Percentiles rank a stretch among this genome's conserved stretches.
Evolutionary conservation across 2,888 invertebrate genomes (phyloP).

Genomic region (Agrochola circellaris): DNA sequence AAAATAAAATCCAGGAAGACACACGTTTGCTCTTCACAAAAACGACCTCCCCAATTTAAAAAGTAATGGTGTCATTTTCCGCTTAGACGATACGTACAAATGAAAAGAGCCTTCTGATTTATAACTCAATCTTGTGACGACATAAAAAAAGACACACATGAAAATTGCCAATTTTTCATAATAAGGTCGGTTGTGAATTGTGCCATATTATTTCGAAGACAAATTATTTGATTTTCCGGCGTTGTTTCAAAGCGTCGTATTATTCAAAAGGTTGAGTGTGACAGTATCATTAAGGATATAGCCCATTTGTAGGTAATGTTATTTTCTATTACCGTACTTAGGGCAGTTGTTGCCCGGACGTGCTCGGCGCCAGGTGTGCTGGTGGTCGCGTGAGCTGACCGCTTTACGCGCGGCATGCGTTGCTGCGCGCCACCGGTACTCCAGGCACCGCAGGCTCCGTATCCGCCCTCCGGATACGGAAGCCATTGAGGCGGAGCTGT

Average conservation of each 20-base stretch:
- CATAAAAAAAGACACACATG: constrained; percentile 87
- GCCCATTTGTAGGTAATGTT: constrained; percentile 38
- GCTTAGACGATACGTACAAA: constrained; percentile 84
- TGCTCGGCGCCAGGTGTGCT: no score
- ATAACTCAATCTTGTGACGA: constrained; percentile 87
- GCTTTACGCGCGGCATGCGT: no score
- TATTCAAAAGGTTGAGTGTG: constrained; percentile 41
- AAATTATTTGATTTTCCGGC: constrained; percentile 70
- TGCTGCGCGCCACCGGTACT: no score
- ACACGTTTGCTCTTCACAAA: constrained; percentile 33
- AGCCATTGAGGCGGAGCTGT: no score
- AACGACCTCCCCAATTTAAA: constrained; percentile 63
- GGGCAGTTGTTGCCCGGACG: no score
- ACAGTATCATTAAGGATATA: constrained; percentile 39
- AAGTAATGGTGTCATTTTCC: constrained; percentile 81
- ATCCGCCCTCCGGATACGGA: no score
- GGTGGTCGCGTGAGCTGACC: no score
- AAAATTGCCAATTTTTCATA: constrained; percentile 90
- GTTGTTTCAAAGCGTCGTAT: constrained; percentile 35
- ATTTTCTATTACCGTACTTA: constrained; percentile 50
- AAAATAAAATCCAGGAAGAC: constrained; percentile 13
- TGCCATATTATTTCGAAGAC: constrained; percentile 69
- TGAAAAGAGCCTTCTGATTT: constrained; percentile 84
- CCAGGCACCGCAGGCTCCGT: no score
- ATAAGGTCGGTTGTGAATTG: constrained; percentile 81